Conservation (phyloP, 2,888 invertebrate genomes). For the Ceratothoa steindachneri region DNA sequence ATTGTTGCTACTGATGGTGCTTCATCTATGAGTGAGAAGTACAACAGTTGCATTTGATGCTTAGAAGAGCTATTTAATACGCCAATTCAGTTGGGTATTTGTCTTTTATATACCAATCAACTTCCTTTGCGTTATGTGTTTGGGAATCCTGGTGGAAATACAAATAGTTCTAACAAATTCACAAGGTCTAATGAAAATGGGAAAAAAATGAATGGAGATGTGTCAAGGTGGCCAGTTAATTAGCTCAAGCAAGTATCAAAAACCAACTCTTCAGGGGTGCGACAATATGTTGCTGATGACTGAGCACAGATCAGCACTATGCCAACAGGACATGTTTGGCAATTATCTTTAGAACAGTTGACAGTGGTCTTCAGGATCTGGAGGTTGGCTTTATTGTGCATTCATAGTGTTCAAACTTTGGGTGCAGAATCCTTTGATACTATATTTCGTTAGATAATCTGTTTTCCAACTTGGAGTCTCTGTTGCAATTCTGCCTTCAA, state of each 20-base stretch:
- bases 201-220: not conserved
- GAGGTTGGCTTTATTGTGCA: not conserved
- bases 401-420: not conserved
- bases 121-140: not conserved
- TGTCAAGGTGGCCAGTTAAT: not conserved
- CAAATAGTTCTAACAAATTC: not conserved
- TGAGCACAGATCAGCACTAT: not conserved
- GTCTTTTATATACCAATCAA: not conserved
- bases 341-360: not conserved
- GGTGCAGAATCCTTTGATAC: not conserved
- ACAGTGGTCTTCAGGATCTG: not conserved
- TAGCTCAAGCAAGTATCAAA: not conserved
- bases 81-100: too few relatives aligned
- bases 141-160: not conserved
- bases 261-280: not conserved
- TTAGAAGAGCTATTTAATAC: too few relatives aligned
- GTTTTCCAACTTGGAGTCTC: too few relatives aligned
- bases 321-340: not conserved
- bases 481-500: too few relatives aligned
- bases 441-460: too few relatives aligned
- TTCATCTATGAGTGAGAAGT: too few relatives aligned
- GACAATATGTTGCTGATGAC: not conserved
- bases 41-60: too few relatives aligned
- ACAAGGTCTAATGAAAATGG: not conserved
- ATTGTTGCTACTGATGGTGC: too few relatives aligned